These are phyloP conservation scores for Busseola fusca DNA, from an alignment of 2,888 invertebrate genomes.

Conservation along the genomic window DNA sequence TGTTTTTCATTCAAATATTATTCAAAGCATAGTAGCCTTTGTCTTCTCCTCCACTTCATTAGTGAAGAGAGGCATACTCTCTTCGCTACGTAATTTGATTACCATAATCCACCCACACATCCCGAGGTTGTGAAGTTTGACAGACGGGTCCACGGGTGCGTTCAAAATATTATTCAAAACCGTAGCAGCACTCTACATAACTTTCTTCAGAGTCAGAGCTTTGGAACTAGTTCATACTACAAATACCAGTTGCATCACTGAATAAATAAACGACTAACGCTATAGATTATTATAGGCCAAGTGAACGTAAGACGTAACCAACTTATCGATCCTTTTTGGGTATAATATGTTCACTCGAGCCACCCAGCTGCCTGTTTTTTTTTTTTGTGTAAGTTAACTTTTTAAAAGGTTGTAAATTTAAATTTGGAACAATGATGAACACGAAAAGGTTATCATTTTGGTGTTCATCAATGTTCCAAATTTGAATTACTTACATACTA, in stretches of 20 bases:
- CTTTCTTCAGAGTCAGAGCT: conserved; percentile 32
- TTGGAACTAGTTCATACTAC: conserved; percentile 29
- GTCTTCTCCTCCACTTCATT: no score
- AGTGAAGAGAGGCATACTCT: no score
- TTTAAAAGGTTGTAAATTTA: not conserved
- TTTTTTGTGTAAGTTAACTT: not conserved
- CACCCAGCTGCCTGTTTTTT: not conserved
- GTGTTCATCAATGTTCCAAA: no score
- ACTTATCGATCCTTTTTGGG: conserved; percentile 17
- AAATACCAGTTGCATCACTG: conserved; percentile 38
- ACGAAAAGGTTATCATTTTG: no score
- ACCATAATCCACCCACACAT: not conserved
- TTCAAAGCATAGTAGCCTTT: no score
- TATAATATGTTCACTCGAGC: not conserved
- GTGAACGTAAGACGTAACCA: conserved; percentile 2
- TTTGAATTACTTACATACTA: no score
- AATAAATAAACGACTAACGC: conserved; percentile 46
- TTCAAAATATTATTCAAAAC: not conserved
- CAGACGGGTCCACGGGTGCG: no score
- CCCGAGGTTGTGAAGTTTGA: not conserved
- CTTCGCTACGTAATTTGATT: not conserved
- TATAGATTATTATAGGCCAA: conserved; percentile 8
- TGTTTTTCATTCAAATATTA: not conserved
- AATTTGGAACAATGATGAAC: not conserved
- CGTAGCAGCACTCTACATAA: not conserved